Evolutionary conservation across 2,888 invertebrate species (phyloP).

Genomic region (Apoda limacodes): DNA sequence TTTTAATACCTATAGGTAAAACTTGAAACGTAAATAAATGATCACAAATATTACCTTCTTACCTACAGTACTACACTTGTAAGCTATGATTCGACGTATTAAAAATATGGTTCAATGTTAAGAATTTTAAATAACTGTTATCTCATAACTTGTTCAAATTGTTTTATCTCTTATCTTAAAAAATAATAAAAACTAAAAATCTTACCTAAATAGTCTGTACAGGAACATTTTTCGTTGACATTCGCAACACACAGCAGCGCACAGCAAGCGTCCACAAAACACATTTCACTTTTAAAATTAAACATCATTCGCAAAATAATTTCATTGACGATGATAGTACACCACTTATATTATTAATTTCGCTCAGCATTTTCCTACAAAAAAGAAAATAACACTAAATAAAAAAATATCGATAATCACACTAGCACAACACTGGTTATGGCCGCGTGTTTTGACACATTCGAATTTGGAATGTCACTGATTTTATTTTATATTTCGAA

Average conservation of each 20-base stretch:
- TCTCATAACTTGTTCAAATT: too few relatives aligned
- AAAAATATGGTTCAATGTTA: too few relatives aligned
- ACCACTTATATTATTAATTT: constrained; percentile 68
- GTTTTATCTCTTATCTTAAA: too few relatives aligned
- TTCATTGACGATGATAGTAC: constrained; percentile 65
- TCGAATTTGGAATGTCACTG: constrained; percentile 34
- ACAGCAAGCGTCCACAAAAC: constrained; percentile 59
- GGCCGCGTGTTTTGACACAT: constrained; percentile 4
- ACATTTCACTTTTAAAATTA: constrained; percentile 59
- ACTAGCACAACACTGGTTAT: constrained; percentile 51
- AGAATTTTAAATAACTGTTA: too few relatives aligned
- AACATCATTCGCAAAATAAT: constrained; percentile 68
- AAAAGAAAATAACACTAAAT: constrained; percentile 56
- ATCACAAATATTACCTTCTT: too few relatives aligned
- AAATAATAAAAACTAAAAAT: too few relatives aligned
- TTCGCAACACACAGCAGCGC: constrained; percentile 45
- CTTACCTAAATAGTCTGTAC: constrained; percentile 35
- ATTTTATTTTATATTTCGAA: constrained; percentile 46
- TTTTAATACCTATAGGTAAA: too few relatives aligned
- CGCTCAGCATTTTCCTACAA: constrained; percentile 68
- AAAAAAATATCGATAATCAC: constrained; percentile 32
- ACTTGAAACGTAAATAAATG: too few relatives aligned
- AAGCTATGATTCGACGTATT: too few relatives aligned
- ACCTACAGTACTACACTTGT: too few relatives aligned
- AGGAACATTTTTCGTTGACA: constrained; percentile 29